A percentile compares a stretch with the other conserved stretches of the same genome.
These are phyloP conservation scores for Laterallus jamaicensis DNA, from an alignment of 2,113 vertebrate species.

Conservation along the genomic window DNA sequence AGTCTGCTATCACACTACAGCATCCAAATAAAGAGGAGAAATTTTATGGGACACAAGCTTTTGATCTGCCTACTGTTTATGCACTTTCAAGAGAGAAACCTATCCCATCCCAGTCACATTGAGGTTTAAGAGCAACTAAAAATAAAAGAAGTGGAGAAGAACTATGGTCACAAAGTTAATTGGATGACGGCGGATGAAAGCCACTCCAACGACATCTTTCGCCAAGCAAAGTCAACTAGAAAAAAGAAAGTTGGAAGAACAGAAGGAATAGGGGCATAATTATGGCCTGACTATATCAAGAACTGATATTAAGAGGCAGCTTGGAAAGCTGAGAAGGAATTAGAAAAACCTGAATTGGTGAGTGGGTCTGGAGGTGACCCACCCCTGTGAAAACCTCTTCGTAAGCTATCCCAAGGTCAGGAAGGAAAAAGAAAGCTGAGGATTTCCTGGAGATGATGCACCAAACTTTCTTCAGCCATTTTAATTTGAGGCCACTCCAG, in stretches of 20 bases:
- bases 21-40: background rate
- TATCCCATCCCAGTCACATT: background rate
- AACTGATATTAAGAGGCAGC: background rate
- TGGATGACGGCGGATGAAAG: background rate
- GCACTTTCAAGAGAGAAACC: background rate
- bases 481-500: background rate
- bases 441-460: background rate
- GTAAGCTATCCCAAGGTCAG: background rate
- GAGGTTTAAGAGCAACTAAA: background rate
- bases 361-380: background rate
- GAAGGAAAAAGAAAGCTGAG: background rate
- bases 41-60: background rate
- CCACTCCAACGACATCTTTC: background rate
- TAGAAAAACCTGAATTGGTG: background rate
- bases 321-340: background rate
- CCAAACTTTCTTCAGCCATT: background rate
- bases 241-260: background rate
- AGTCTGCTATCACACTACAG: background rate
- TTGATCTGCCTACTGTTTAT: background rate
- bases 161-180: background rate
- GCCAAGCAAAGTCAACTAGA: background rate
- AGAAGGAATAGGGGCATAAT: background rate
- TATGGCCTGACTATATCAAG: background rate
- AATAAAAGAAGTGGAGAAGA: background rate
- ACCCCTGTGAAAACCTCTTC: background rate